Evolutionary conservation across 2,888 invertebrate genomes (phyloP), one percentile per base, ranked within the genome.

Genomic region (Temnothorax rugatulus): DNA sequence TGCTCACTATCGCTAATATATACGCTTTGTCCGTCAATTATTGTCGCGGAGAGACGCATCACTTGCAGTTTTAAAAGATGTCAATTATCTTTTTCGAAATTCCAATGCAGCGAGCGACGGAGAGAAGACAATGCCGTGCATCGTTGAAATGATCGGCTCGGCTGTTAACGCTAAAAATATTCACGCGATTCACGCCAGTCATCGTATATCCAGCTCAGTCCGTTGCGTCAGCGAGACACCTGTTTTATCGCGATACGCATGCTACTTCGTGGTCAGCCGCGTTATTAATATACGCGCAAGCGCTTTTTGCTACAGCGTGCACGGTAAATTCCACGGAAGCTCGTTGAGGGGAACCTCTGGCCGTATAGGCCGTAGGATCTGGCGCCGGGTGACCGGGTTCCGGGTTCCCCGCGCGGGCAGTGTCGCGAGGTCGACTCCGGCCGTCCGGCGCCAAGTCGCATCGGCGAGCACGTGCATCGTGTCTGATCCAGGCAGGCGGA

Each of bases 261-360:
- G 11, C 15, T 18, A 34, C 18, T 34, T 18, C 2, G 13, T 9
- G 34, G 34, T 4, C 11, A 13, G 29, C 3, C 5, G 38, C 11
- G 15, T 25, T 68, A 69, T 69, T 79, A 79, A 59, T 79, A 47
- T 79, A 29, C 34, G 18, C 64, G 34, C 34, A 34, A 34, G 34
- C 34, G 34, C 7, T 57, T 34, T 54, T 8, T 1, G 9, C 21
- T 38, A 25, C 5, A 13, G 47, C 25, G 38, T 29, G 52, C 41
- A 13, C 11, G 38, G 38, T 21, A 69, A 79, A 71, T 79, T 79
- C 47, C 59, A 3, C 38, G 44, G 47, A 47, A 69, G 41, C 25
- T 11, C 38, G 18, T 18, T 11, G 18, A 8, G 9, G 21, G 21
- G 7, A 66, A 21, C 15, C 13, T 47, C 18, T 41, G 15, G 11